Percentiles rank a stretch among this genome's conserved stretches.
Evolutionary conservation across 2,797 vertebrate genomes (phyloP).

Genomic region (Tympanoctomys barrerae): DNA sequence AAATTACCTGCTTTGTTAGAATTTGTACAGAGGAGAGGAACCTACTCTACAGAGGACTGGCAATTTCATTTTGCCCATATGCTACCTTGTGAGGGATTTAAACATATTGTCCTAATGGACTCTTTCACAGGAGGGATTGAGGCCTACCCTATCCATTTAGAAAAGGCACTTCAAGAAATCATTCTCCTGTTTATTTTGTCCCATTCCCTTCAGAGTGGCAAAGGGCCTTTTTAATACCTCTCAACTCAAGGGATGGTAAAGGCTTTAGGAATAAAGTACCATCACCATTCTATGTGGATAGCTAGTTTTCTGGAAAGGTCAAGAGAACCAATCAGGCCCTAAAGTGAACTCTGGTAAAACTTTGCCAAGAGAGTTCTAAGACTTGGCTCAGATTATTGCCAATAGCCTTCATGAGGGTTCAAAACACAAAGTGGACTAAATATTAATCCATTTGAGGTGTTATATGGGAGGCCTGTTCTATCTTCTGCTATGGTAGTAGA

Average conservation of each 20-base stretch:
- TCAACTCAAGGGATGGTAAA: neutral
- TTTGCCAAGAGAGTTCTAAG: neutral
- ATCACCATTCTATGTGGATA: neutral
- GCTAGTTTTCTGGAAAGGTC: neutral
- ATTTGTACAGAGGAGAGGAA: neutral
- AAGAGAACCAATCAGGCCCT: neutral
- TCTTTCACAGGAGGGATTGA: neutral
- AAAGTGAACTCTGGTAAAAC: neutral
- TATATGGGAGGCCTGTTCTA: neutral
- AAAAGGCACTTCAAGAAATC: neutral
- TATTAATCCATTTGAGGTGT: neutral
- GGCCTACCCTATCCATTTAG: neutral
- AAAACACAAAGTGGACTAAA: neutral
- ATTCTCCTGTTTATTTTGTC: neutral
- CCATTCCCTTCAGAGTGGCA: neutral
- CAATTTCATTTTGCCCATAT: neutral
- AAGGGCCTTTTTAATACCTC: neutral
- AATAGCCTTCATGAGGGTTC: neutral
- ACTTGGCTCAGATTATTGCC: neutral
- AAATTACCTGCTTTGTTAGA: neutral
- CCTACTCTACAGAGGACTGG: neutral
- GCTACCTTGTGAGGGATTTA: neutral
- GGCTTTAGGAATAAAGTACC: neutral
- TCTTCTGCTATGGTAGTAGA: neutral
- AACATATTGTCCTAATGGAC: neutral